phyloP scores from a whole-genome alignment of 37 sponge, comb jelly and placozoan species.

The Tethya wilhelma region DNA sequence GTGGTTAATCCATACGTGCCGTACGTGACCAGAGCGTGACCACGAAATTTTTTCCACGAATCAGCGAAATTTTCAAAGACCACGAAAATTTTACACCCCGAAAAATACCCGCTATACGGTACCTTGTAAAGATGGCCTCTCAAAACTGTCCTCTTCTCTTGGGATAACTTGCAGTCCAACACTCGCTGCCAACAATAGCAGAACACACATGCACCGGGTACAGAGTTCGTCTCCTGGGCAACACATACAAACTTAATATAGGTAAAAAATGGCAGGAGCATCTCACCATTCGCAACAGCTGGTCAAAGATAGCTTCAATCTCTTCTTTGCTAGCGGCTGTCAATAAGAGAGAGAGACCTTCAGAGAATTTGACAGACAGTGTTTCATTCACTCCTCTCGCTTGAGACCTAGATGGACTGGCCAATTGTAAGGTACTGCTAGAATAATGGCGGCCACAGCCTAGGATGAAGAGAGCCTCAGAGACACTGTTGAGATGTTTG shows the following conservation, averaged over 20 bases:
- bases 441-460: too few relatives aligned
- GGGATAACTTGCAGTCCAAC: slow-evolving; percentile 17
- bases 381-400: too few relatives aligned
- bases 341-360: background rate
- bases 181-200: slow-evolving; percentile 22
- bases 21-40: too few relatives aligned
- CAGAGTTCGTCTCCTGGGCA: background rate
- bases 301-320: background rate
- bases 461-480: too few relatives aligned
- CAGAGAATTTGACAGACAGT: background rate
- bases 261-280: background rate
- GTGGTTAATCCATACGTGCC: too few relatives aligned
- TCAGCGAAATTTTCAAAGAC: too few relatives aligned
- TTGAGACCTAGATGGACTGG: too few relatives aligned
- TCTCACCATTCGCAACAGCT: background rate
- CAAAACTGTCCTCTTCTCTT: slow-evolving; percentile 14
- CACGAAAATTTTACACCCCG: too few relatives aligned
- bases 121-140: slow-evolving; percentile 19
- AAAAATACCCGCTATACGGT: too few relatives aligned
- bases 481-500: too few relatives aligned
- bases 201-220: background rate
- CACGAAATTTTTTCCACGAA: too few relatives aligned
- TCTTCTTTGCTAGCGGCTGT: slow-evolving; percentile 16
- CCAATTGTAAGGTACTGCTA: too few relatives aligned
- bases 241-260: background rate